Base-by-base conservation (phyloP, 2,888 invertebrate species). In the Drosophila gaucha region DNA sequence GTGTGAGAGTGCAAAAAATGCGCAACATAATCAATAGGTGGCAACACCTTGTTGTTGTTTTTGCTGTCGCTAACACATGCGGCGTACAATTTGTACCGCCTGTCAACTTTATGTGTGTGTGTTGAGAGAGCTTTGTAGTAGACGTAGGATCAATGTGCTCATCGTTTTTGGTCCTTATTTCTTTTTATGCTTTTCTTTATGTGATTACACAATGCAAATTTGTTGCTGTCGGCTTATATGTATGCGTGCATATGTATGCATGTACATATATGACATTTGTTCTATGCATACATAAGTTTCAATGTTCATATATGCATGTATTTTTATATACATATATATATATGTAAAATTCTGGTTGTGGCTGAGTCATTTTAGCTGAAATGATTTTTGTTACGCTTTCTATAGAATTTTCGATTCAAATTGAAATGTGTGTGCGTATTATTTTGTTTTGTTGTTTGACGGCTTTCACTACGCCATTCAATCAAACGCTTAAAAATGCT, bases 1-100 rank as follows among this genome's bases (percentile, higher is more conserved):
- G 43, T 6, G 12, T 16, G 38, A 8, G 36, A 55, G 38, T 66
- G 60, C 49, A 57, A 51, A 44, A 70, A 66, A 82, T 82, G 75
- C 79, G 70, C 77, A 86, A 73, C 79, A 76, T 86, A 87, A 78
- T 75, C 74, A 78, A 75, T 78, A 73, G 74, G 78, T 77, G 74
- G 74, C 78, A 77, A 41, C 63, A 63, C 72, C 56, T 63, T 22
- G 26, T 39, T 65, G 36, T 72, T 77, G 44, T 68, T 73, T 38
- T 56, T 31, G 33, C 43, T 28, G 38, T 44, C 46, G 54, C 39
- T 46, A 41, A 51, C 41, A 73, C 74, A 74, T 74, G 78, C 74
- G 74, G 78, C 64, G 35, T 58, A 31, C 14, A 67, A 58, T 51
- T 62, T 67, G 41, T 62, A 44, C 67, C 68, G 73, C 73, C 31